A percentile compares a stretch with the other conserved stretches of the same genome.
Conservation (phyloP, 2,797 vertebrate species). For the Centropyge bicolor region DNA sequence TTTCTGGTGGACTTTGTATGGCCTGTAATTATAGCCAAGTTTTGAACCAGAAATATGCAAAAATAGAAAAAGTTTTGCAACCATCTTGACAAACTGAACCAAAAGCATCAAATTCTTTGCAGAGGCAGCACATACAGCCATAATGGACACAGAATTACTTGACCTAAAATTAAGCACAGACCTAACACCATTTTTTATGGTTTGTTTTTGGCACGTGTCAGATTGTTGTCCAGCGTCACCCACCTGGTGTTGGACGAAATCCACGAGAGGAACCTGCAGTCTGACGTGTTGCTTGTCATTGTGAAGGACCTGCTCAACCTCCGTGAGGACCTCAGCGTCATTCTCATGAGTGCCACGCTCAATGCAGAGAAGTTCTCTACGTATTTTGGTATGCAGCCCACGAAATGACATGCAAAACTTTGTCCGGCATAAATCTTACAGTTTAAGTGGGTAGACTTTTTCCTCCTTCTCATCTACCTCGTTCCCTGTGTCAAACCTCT, state of each 20-base stretch:
- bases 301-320: constrained; percentile 91
- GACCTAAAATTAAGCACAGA: background rate
- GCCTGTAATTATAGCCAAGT: background rate
- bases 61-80: background rate
- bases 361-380: constrained; percentile 97
- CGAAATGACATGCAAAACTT: background rate
- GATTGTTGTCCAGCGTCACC: constrained; percentile 91
- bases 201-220: constrained; percentile 54
- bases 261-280: constrained; percentile 97
- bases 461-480: background rate
- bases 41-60: background rate
- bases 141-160: background rate
- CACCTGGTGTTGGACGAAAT: constrained; percentile 97
- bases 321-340: constrained; percentile 91
- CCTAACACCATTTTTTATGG: background rate
- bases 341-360: constrained; percentile 98
- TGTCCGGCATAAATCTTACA: background rate
- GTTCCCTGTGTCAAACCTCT: background rate
- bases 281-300: constrained; percentile 94
- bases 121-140: background rate
- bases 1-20: too few species aligned
- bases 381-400: constrained; percentile 89
- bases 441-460: background rate
- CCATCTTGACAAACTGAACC: background rate
- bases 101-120: background rate